A percentile compares a stretch with the other conserved stretches of the same genome.
phyloP scores from a whole-genome alignment of 2,113 vertebrate species.

The Penelope pileata region DNA sequence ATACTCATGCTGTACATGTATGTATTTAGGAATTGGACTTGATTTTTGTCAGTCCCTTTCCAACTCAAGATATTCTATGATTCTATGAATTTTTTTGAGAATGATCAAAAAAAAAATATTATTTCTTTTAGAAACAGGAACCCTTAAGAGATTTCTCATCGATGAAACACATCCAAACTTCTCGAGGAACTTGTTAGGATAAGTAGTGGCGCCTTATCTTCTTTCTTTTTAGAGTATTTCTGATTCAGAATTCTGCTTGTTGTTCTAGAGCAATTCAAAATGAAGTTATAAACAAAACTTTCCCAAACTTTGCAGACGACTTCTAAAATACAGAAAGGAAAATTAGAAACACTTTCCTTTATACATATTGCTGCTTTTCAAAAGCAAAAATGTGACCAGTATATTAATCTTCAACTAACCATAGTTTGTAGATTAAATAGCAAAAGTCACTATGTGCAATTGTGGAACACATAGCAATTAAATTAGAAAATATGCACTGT shows the following conservation, averaged over 20 bases:
- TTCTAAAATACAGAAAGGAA: neutral
- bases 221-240: neutral
- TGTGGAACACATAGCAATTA: neutral
- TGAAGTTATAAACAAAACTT: neutral
- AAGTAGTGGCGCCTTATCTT: neutral
- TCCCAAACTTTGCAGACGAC: neutral
- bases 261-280: neutral
- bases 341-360: neutral
- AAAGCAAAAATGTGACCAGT: neutral
- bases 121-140: neutral
- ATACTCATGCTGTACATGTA: neutral
- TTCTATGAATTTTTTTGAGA: neutral
- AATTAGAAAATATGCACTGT: neutral
- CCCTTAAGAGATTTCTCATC: neutral
- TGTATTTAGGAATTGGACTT: neutral
- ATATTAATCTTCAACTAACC: neutral
- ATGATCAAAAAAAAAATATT: neutral
- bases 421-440: neutral
- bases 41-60: neutral
- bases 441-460: neutral
- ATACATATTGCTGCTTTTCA: neutral
- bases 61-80: neutral
- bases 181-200: neutral
- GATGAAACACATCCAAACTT: neutral
- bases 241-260: neutral